Conservation (phyloP, 1,140 invertebrate species). For the Chrysoperla carnea region DNA sequence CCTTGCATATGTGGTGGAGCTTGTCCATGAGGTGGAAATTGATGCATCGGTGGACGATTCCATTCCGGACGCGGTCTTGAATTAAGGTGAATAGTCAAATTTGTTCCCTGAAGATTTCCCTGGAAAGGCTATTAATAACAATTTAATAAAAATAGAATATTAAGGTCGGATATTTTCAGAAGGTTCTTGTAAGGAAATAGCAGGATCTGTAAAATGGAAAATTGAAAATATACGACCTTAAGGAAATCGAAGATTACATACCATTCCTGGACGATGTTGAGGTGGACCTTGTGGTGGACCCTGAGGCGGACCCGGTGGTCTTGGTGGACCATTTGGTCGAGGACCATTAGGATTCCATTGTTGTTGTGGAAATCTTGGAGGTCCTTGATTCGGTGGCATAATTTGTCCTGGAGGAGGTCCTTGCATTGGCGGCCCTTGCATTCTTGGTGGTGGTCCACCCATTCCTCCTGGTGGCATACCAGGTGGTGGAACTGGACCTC, state of each 20-base stretch:
- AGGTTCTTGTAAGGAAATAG: no score
- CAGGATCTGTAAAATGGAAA: background rate
- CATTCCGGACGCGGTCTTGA: slow-evolving; percentile 50
- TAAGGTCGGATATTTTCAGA: no score
- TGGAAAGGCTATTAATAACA: slow-evolving; percentile 27
- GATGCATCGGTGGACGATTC: slow-evolving; percentile 50
- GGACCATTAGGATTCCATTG: slow-evolving; percentile 30
- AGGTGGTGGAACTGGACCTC: slow-evolving; percentile 43
- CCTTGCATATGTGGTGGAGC: slow-evolving; percentile 49
- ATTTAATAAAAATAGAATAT: slow-evolving; percentile 2
- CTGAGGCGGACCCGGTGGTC: slow-evolving; percentile 32
- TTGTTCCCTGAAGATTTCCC: slow-evolving; percentile 38
- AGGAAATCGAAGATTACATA: slow-evolving; percentile 16
- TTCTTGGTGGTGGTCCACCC: slow-evolving; percentile 26
- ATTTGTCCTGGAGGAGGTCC: slow-evolving; percentile 32
- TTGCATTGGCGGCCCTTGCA: slow-evolving; percentile 50
- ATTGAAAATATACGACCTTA: background rate
- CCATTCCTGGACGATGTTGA: slow-evolving; percentile 49
- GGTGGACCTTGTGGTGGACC: slow-evolving; percentile 35
- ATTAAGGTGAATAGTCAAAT: slow-evolving; percentile 26
- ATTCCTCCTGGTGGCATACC: slow-evolving; percentile 41
- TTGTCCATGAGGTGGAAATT: slow-evolving; percentile 25
- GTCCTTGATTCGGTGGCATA: slow-evolving; percentile 29
- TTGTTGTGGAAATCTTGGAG: slow-evolving; percentile 36
- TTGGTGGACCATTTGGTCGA: slow-evolving; percentile 32